Evolutionary conservation across 2,113 vertebrate genomes (phyloP).

Genomic region (Nerophis ophidion): DNA sequence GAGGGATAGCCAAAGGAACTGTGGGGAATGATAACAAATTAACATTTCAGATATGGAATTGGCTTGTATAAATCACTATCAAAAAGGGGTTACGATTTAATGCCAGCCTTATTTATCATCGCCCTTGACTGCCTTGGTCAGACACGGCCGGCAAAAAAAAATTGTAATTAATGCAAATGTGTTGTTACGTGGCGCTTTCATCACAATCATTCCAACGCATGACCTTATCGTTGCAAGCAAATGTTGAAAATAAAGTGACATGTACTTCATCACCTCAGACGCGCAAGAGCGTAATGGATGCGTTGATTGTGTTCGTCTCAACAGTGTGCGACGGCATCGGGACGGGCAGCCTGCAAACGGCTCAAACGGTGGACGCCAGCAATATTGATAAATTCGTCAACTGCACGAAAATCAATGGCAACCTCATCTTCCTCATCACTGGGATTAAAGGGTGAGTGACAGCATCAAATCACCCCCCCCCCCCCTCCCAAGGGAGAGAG

Average conservation of each 20-base stretch:
- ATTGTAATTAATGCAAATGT: conserved; percentile 67
- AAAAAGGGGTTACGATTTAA: conserved; percentile 66
- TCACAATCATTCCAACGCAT: conserved; percentile 39
- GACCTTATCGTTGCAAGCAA: conserved; percentile 27
- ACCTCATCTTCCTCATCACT: conserved; percentile 95
- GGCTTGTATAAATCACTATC: conserved; percentile 71
- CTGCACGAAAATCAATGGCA: conserved; percentile 99
- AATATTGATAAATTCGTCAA: conserved; percentile 96
- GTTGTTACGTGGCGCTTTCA: conserved; percentile 55
- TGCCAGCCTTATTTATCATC: conserved; percentile 65
- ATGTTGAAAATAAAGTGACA: background rate
- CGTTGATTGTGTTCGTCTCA: conserved; percentile 5
- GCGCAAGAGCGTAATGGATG: conserved; percentile 9
- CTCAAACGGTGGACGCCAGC: conserved; percentile 94
- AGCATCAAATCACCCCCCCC: background rate
- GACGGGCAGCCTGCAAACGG: conserved; percentile 85
- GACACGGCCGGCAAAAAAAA: conserved; percentile 27
- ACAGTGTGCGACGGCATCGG: conserved; percentile 95
- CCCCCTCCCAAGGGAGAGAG: too few species aligned
- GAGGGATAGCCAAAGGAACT: conserved; percentile 66
- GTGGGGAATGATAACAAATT: conserved; percentile 72
- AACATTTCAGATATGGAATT: conserved; percentile 69
- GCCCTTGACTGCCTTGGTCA: conserved; percentile 39
- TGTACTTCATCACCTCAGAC: background rate
- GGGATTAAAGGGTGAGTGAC: conserved; percentile 91